These are phyloP conservation scores for Oegoconia quadripuncta DNA, from an alignment of 2,888 invertebrate species.

Conservation along the genomic window DNA sequence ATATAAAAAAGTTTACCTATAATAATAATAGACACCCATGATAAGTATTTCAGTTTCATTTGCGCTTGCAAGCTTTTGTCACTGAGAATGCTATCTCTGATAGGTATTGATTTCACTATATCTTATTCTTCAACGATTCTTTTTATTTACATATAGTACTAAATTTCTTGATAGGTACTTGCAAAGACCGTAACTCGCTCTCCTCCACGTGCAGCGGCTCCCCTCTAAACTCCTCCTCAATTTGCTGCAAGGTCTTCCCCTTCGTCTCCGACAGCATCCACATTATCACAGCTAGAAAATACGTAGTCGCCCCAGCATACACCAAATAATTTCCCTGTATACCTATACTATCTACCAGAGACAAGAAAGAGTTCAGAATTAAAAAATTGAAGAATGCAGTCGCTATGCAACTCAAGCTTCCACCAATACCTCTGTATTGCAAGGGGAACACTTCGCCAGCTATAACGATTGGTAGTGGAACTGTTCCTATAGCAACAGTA, in stretches of 20 bases:
- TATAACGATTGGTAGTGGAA: slow-evolving; percentile 84
- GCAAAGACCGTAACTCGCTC: background rate
- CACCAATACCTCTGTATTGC: slow-evolving; percentile 78
- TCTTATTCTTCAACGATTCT: no score
- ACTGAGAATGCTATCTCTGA: no score
- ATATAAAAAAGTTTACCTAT: no score
- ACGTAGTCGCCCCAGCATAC: slow-evolving; percentile 19
- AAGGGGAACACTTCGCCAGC: slow-evolving; percentile 84
- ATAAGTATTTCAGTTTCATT: no score
- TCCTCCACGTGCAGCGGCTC: slow-evolving; percentile 1
- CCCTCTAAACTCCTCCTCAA: slow-evolving; percentile 25
- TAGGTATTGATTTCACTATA: no score
- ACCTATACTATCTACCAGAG: slow-evolving; percentile 66
- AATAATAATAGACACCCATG: no score
- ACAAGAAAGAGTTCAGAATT: slow-evolving; percentile 80
- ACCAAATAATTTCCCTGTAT: slow-evolving; percentile 76
- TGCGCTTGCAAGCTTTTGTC: no score
- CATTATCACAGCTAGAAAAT: slow-evolving; percentile 13
- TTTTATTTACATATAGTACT: no score
- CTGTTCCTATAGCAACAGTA: slow-evolving; percentile 76
- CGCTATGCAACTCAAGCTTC: slow-evolving; percentile 80
- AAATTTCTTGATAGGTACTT: no score
- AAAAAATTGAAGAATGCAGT: slow-evolving; percentile 80
- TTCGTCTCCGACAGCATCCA: slow-evolving; percentile 23
- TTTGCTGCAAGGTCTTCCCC: slow-evolving; percentile 22